Evolutionary conservation across 2,113 vertebrate species (phyloP).

Genomic region (Mastomys natalensis): DNA sequence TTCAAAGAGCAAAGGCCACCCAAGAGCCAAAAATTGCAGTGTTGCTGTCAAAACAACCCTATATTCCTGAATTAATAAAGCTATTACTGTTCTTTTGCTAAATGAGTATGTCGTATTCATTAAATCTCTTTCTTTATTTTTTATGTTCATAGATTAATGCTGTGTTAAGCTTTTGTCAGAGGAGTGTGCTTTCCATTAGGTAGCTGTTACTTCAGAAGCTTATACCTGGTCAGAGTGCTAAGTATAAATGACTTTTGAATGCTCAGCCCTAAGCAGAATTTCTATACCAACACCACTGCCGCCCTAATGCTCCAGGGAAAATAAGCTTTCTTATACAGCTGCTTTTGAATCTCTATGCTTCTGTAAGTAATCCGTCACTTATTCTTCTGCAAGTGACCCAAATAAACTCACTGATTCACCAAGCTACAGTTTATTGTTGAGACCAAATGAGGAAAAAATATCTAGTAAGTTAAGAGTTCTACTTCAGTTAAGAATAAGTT

Average conservation of each 20-base stretch:
- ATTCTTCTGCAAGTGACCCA: not conserved
- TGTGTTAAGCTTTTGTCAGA: not conserved
- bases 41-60: not conserved
- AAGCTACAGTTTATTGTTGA: not conserved
- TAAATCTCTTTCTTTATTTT: not conserved
- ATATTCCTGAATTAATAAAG: not conserved
- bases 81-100: not conserved
- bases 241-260: not conserved
- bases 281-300: not conserved
- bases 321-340: not conserved
- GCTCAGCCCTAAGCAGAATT: not conserved
- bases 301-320: not conserved
- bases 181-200: too few relatives aligned
- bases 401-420: not conserved
- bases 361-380: not conserved
- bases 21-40: not conserved
- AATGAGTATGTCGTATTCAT: not conserved
- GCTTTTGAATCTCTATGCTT: not conserved
- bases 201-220: not conserved
- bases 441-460: not conserved
- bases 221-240: not conserved
- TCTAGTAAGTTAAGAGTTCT: not conserved
- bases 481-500: not conserved
- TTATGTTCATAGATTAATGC: not conserved
- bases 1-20: not conserved